phyloP scores from a whole-genome alignment of 2,888 invertebrate genomes.

The Euplexia lucipara region DNA sequence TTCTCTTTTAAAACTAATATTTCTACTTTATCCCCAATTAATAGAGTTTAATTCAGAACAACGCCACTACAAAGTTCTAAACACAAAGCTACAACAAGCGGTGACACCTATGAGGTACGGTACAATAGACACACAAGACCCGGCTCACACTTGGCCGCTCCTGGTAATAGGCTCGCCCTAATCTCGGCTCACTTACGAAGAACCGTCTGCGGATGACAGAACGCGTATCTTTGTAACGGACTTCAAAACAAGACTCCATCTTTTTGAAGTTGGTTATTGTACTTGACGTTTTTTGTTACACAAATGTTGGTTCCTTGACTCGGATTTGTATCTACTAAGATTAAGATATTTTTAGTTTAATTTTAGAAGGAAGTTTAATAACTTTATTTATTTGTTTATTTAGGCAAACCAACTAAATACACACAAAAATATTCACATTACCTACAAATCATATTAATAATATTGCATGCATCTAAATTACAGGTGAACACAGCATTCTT shows the following conservation, averaged over 20 bases:
- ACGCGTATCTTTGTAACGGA: conserved; percentile 9
- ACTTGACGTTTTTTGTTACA: not conserved
- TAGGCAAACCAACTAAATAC: too few relatives aligned
- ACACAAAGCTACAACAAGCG: not conserved
- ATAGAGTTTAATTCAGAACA: not conserved
- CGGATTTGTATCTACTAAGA: too few relatives aligned
- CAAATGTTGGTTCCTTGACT: conserved; percentile 3
- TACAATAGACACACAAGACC: conserved; percentile 14
- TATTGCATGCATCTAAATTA: too few relatives aligned
- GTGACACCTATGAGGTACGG: not conserved
- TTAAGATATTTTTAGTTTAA: too few relatives aligned
- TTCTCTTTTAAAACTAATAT: too few relatives aligned
- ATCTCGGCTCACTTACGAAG: conserved; percentile 28
- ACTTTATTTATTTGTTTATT: too few relatives aligned
- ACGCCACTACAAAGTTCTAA: not conserved
- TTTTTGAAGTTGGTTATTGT: not conserved
- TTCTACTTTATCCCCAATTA: not conserved
- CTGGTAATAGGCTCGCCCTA: conserved; percentile 12
- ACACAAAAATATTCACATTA: too few relatives aligned
- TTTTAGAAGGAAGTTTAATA: too few relatives aligned
- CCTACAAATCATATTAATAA: too few relatives aligned
- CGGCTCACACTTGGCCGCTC: conserved; percentile 28
- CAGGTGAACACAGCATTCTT: too few relatives aligned
- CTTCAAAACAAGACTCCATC: not conserved
- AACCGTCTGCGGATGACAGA: conserved; percentile 46